Evolutionary conservation across 1,140 invertebrate species (phyloP), one percentile per base, ranked within the genome.

Genomic region (Drosophila persimilis): DNA sequence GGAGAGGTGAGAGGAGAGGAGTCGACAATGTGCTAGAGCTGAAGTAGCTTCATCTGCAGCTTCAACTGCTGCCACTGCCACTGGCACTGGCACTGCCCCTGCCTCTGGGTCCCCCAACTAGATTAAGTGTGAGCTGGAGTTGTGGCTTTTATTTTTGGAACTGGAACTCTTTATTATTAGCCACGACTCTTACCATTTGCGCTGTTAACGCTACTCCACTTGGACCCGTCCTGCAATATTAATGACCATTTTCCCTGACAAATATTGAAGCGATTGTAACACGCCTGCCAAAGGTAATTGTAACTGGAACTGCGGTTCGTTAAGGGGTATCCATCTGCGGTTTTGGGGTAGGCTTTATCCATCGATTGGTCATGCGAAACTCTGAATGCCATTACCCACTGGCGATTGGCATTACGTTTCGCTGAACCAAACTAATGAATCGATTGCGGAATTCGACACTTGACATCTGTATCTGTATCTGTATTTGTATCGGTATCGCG

Each of bases 101-200:
- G 15, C 41, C 44, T 22, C 15, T 26, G 41, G 71, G 71, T 65
- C 70, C 69, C 58, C 55, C 81, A 85, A 86, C 81, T 85, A 86
- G 81, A 85, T 85, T 86, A 85, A 74, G 64, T 67, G 61, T 81
- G 73, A 63, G 81, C 50, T 60, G 50, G 61, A 74, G 81, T 11
- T 13, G 35, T 39, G 35, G 35, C 77, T 74, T 70, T 62, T 71
- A 77, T 77, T 65, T 65, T 54, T 81, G 51, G 54, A 81, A 64
- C 11, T 85, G 51, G 54, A 81, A 64, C 35, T 85, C 62, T 81
- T 81, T 74, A 81, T 77, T 85, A 80, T 85, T 86, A 80, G 80
- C 65, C 80, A 59, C 35, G 72, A 75, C 74, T 63, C 69, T 71
- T 45, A 59, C 54, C 70, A 65, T 59, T 8, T 7, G 0, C 4